phyloP scores from a whole-genome alignment of 1,140 invertebrate species.

The Zaprionus kolodkinae region DNA sequence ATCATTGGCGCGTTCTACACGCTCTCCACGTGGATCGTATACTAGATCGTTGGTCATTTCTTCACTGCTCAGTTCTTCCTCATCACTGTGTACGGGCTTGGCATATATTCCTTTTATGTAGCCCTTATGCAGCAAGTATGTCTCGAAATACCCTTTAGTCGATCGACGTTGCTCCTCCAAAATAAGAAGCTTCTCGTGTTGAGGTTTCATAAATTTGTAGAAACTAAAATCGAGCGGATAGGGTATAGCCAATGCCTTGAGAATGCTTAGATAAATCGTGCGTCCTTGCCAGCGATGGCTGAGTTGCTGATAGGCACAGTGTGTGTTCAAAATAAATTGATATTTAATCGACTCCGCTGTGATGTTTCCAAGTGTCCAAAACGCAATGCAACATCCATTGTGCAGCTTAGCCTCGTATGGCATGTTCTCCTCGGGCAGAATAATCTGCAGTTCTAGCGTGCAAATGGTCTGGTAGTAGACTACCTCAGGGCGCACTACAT shows the following conservation, averaged over 20 bases:
- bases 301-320: constrained; percentile 7
- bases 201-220: constrained; percentile 47
- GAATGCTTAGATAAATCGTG: constrained; percentile 47
- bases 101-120: constrained; percentile 4
- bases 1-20: constrained; percentile 17
- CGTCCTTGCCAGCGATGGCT: constrained; percentile 30
- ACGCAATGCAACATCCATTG: constrained; percentile 13
- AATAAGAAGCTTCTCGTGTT: constrained; percentile 35
- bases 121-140: constrained; percentile 3
- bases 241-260: constrained; percentile 12
- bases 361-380: constrained; percentile 16
- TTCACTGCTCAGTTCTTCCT: constrained; percentile 18
- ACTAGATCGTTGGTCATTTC: constrained; percentile 3
- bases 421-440: constrained; percentile 28
- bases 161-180: constrained; percentile 15
- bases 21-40: not conserved
- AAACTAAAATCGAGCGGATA: constrained; percentile 47
- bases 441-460: constrained; percentile 45
- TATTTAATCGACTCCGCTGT: not conserved
- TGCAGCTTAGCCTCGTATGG: constrained; percentile 14
- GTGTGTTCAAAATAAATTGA: constrained; percentile 32
- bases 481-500: constrained; percentile 31
- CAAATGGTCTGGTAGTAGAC: constrained; percentile 48
- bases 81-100: not conserved
- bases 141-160: not conserved